A percentile compares a stretch with the other conserved stretches of the same genome.
These are phyloP conservation scores for Sciurus vulgaris DNA, from an alignment of 2,797 vertebrate species.

Conservation along the genomic window DNA sequence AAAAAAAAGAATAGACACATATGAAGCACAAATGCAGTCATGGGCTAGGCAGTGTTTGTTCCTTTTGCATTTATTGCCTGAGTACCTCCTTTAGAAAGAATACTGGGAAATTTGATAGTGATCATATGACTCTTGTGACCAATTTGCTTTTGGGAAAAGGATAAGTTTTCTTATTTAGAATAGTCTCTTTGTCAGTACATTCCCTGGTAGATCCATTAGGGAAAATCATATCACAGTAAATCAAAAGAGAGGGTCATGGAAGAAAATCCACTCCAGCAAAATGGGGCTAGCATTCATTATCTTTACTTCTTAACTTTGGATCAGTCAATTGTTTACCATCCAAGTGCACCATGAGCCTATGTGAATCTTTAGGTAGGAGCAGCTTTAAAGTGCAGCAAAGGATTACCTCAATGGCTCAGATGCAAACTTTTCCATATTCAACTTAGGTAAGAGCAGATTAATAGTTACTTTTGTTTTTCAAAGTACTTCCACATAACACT, in stretches of 20 bases:
- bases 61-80: not conserved
- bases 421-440: constrained; percentile 40
- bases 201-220: not conserved
- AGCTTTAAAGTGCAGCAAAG: constrained; percentile 19
- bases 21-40: not conserved
- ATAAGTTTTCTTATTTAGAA: not conserved
- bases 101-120: not conserved
- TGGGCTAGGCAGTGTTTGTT: not conserved
- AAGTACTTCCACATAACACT: not conserved
- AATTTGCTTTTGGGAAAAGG: not conserved
- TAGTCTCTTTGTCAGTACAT: not conserved
- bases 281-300: not conserved
- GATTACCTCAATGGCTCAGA: not conserved
- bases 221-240: not conserved
- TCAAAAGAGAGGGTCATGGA: not conserved
- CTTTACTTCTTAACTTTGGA: constrained; percentile 30
- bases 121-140: not conserved
- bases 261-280: not conserved
- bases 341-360: not conserved
- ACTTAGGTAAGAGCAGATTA: constrained; percentile 27
- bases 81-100: not conserved
- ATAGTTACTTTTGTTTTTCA: not conserved
- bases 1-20: not conserved
- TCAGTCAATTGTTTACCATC: not conserved
- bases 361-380: not conserved